phyloP scores from a whole-genome alignment of 2,113 vertebrate genomes.

The Tinamus guttatus region DNA sequence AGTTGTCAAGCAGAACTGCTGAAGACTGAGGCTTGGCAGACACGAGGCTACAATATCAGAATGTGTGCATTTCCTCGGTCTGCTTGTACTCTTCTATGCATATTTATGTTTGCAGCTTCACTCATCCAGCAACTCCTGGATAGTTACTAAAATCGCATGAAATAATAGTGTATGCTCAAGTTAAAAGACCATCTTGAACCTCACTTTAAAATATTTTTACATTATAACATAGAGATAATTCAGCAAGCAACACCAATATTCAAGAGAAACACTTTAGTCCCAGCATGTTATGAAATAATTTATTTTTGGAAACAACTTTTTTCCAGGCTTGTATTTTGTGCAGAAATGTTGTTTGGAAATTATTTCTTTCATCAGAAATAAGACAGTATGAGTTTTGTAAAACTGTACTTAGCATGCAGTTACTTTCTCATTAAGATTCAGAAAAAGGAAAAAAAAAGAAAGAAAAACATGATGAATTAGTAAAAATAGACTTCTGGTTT shows the following conservation, averaged over 20 bases:
- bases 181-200: not conserved
- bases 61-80: not conserved
- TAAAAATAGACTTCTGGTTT: not conserved
- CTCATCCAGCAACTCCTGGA: not conserved
- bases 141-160: not conserved
- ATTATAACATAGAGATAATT: not conserved
- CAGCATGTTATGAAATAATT: not conserved
- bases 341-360: not conserved
- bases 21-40: not conserved
- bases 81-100: not conserved
- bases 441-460: not conserved
- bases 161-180: not conserved
- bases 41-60: not conserved
- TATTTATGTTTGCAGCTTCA: not conserved
- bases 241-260: not conserved
- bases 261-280: not conserved
- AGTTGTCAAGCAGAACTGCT: not conserved
- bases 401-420: not conserved
- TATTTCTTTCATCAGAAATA: not conserved
- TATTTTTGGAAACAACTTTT: not conserved
- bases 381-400: not conserved
- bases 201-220: not conserved
- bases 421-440: constrained; percentile 2
- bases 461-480: not conserved
- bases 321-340: not conserved